Percentiles rank a stretch among this genome's conserved stretches.
Evolutionary conservation across 92 coral and sea anemone genomes (phyloP).

Genomic region (Anthopleura xanthogrammica): DNA sequence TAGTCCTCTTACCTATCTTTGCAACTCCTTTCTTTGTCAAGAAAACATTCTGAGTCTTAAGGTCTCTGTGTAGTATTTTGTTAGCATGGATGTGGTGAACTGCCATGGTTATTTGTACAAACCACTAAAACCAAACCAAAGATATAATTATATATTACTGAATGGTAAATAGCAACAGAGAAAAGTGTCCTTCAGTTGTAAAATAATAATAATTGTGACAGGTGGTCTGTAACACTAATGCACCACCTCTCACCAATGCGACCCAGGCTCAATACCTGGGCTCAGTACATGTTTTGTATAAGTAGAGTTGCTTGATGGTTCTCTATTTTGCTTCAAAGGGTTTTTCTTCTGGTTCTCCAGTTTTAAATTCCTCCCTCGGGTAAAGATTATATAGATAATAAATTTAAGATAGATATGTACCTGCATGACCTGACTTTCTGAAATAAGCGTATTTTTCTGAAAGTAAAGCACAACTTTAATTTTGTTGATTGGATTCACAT

Average conservation of each 20-base stretch:
- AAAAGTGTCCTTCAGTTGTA: too few species aligned
- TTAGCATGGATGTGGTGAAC: conserved; percentile 87
- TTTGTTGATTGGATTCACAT: not conserved
- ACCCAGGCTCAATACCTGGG: too few species aligned
- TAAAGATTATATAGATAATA: too few species aligned
- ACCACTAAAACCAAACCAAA: conserved; percentile 66
- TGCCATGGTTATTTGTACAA: conserved; percentile 93
- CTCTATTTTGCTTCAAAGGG: too few species aligned
- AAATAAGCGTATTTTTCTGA: conserved; percentile 58
- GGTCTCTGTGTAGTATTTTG: conserved; percentile 94
- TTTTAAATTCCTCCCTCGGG: too few species aligned
- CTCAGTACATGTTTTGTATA: too few species aligned
- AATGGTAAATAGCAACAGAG: not conserved
- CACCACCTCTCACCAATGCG: too few species aligned
- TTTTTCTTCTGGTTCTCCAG: too few species aligned
- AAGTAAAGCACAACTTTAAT: not conserved
- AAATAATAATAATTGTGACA: too few species aligned
- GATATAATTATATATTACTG: not conserved
- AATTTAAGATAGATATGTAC: conserved; percentile 23
- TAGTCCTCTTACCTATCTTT: conserved; percentile 68
- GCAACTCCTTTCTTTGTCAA: conserved; percentile 91
- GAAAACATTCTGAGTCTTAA: conserved; percentile 92
- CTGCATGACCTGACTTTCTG: conserved; percentile 86
- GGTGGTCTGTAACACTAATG: too few species aligned
- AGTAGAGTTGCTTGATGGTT: too few species aligned